Evolutionary conservation across 2,888 invertebrate species (phyloP), one percentile per base, ranked within the genome.

Genomic region (Acleris laterana): DNA sequence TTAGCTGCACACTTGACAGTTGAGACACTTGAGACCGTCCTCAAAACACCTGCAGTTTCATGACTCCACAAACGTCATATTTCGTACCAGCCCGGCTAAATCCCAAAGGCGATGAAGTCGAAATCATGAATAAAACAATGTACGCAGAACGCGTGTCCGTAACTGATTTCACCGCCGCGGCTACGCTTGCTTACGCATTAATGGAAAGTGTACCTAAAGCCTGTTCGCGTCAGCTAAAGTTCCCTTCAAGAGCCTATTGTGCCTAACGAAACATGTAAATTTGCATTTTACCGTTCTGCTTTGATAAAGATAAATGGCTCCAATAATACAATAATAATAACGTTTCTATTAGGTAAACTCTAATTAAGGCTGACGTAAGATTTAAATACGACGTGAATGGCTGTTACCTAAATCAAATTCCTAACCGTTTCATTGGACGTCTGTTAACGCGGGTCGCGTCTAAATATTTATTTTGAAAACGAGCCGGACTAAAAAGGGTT

Each of bases 401-500:
- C 38, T 17, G 49, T 57, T n/a, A 57, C 66, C 61, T 66, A 66
- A 62, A 66, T 66, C 66, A 66, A 61, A 64, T 62, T 64, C 58
- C 61, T 55, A 46, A 60, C 59, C 55, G 59, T 68, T 59, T 63
- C 53, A 68, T 68, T 55, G 59, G 63, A 53, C 58, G 44, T 22
- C 42, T 62, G 52, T 59, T 68, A 68, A 48, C 60, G 55, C 59
- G 42, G 25, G 49, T 28, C 58, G 58, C 64, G 72, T 72, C 73
- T 70, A 72, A 78, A 77, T 78, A 70, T 80, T 79, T 79, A 76
- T 83, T 82, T 81, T 78, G 79, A 76, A 69, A 74, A 74, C 75
- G 72, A 82, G 75, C 72, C 70, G 72, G 72, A 78, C 79, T 79
- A 79, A 84, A 79, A 78, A 85, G 84, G 82, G 80, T 80, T 81